A percentile compares a stretch with the other conserved stretches of the same genome.
These are phyloP conservation scores for Lepisosteus osseus DNA, from an alignment of 2,113 vertebrate genomes.

Conservation along the genomic window DNA sequence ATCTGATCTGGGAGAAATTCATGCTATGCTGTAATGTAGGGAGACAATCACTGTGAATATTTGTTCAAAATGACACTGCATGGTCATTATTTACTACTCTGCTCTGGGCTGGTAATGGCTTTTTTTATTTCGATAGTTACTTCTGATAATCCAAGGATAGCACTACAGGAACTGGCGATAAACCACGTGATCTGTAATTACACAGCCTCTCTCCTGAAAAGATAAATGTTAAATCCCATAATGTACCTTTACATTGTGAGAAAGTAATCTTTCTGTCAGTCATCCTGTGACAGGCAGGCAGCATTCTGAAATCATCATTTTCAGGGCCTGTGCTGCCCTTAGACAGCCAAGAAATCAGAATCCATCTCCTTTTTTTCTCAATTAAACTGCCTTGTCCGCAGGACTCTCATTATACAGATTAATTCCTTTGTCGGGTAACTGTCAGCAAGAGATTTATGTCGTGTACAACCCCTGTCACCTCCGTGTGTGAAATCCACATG, in stretches of 20 bases:
- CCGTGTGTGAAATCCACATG: slow-evolving; percentile 47
- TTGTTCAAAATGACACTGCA: slow-evolving; percentile 1
- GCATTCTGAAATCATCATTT: slow-evolving; percentile 4
- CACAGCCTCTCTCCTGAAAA: slow-evolving; percentile 14
- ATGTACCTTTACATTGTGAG: slow-evolving; percentile 13
- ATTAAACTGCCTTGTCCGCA: slow-evolving; percentile 50
- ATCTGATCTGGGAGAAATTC: slow-evolving; percentile 2
- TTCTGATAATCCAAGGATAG: background rate
- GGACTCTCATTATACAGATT: slow-evolving; percentile 70
- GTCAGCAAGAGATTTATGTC: slow-evolving; percentile 53
- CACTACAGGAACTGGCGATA: background rate
- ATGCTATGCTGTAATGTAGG: background rate
- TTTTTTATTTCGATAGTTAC: background rate
- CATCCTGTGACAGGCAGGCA: background rate
- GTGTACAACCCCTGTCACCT: slow-evolving; percentile 44
- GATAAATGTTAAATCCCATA: slow-evolving; percentile 26
- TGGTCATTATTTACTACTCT: background rate
- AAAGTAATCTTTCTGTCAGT: slow-evolving; percentile 21
- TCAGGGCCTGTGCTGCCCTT: slow-evolving; percentile 24
- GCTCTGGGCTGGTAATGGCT: background rate
- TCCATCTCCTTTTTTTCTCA: slow-evolving; percentile 42
- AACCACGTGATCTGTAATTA: slow-evolving; percentile 23
- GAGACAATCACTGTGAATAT: slow-evolving; percentile 2
- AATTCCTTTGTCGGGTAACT: slow-evolving; percentile 51
- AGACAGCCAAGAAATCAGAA: slow-evolving; percentile 53